Evolutionary conservation across 2,113 vertebrate species (phyloP).

Genomic region (Lanius ludovicianus): DNA sequence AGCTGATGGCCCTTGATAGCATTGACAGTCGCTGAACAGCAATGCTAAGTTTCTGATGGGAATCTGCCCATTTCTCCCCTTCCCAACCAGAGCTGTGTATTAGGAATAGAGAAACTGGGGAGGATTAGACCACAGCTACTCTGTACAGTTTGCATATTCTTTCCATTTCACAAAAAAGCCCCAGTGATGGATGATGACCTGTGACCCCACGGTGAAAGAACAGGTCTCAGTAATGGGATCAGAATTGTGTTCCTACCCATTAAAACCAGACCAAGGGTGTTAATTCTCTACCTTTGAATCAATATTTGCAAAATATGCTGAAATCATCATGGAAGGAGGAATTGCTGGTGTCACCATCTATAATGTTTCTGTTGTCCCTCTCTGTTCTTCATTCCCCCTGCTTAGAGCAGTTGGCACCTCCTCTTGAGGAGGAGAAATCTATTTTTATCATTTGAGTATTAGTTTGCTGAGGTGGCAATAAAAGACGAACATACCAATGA

Average conservation of each 20-base stretch:
- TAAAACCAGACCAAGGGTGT: not conserved
- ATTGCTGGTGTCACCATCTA: not conserved
- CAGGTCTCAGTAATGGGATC: not conserved
- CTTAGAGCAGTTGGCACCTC: not conserved
- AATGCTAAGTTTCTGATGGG: not conserved
- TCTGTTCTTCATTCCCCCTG: not conserved
- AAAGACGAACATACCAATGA: not conserved
- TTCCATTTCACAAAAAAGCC: not conserved
- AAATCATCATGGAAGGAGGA: not conserved
- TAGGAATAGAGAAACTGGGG: not conserved
- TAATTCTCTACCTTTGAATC: not conserved
- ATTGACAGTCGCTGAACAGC: not conserved
- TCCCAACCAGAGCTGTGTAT: not conserved
- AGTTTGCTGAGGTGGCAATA: not conserved
- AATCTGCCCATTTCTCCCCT: not conserved
- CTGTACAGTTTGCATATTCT: not conserved
- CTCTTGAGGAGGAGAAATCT: not conserved
- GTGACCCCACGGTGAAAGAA: not conserved
- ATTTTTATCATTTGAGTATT: not conserved
- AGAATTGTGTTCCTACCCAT: not conserved
- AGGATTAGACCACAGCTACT: not conserved
- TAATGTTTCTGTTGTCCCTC: not conserved
- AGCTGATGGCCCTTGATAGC: rapidly evolving
- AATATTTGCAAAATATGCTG: not conserved
- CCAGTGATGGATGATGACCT: not conserved